Evolutionary conservation across 2,888 invertebrate genomes (phyloP).

Genomic region (Eudasyphora cyanicolor): DNA sequence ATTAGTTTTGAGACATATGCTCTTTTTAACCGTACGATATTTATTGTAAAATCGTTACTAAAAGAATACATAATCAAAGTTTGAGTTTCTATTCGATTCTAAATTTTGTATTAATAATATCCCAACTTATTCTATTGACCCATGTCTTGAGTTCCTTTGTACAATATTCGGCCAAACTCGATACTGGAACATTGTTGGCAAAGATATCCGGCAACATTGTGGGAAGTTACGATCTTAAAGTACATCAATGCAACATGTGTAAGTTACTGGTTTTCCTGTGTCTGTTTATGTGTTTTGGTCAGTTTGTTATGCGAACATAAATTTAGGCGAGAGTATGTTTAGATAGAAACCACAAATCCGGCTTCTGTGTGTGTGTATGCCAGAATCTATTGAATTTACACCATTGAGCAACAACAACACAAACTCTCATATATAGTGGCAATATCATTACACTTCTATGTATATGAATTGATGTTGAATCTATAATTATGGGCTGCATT

Average conservation of each 20-base stretch:
- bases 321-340: constrained; percentile 41
- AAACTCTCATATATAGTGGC: not conserved
- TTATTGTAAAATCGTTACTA: too few species aligned
- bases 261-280: not conserved
- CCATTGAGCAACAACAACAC: constrained; percentile 16
- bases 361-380: not conserved
- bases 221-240: not conserved
- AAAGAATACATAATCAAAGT: too few species aligned
- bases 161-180: too few species aligned
- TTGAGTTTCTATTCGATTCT: too few species aligned
- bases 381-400: constrained; percentile 40
- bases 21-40: too few species aligned
- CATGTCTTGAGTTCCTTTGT: too few species aligned
- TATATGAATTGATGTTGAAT: too few species aligned
- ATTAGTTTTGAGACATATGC: too few species aligned
- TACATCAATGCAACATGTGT: not conserved
- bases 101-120: too few species aligned
- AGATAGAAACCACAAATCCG: constrained; percentile 33
- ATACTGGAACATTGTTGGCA: not conserved
- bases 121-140: too few species aligned
- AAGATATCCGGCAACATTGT: not conserved
- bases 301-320: constrained; percentile 35
- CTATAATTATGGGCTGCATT: not conserved
- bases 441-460: not conserved
- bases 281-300: not conserved